Conservation (phyloP, 2,113 vertebrate species). For the Pachyramphus minor region DNA sequence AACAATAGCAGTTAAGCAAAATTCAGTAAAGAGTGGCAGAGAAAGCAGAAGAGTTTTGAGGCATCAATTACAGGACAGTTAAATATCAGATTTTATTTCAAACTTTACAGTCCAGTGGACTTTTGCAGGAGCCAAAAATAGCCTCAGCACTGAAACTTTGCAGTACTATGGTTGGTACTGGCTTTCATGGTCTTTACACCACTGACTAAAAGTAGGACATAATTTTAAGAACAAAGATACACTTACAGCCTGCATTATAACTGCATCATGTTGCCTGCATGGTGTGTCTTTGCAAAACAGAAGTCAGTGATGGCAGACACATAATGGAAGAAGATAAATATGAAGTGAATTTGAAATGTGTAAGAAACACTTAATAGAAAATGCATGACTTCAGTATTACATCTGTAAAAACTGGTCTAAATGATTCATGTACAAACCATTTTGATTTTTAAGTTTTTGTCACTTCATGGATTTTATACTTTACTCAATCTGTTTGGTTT, state of each 20-base stretch:
- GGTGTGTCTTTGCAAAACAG: background rate
- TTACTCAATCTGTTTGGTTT: background rate
- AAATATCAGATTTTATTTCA: background rate
- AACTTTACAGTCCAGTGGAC: background rate
- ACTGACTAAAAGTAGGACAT: constrained; percentile 5
- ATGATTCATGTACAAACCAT: background rate
- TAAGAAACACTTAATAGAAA: background rate
- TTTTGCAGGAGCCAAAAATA: background rate
- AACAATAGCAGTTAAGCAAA: background rate
- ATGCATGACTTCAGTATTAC: background rate
- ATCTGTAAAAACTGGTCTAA: background rate
- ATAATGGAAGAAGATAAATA: background rate
- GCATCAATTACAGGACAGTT: background rate
- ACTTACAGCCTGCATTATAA: background rate
- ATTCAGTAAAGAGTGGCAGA: background rate
- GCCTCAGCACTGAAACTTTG: background rate
- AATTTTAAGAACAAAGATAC: background rate
- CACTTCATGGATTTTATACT: background rate
- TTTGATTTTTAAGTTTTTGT: background rate
- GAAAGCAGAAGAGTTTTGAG: background rate
- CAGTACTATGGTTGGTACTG: background rate
- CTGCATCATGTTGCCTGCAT: background rate
- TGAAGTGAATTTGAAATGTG: background rate
- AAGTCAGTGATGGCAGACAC: background rate
- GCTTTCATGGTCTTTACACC: background rate